Evolutionary conservation across 2,113 vertebrate genomes (phyloP).

Genomic region (Petromus typicus): DNA sequence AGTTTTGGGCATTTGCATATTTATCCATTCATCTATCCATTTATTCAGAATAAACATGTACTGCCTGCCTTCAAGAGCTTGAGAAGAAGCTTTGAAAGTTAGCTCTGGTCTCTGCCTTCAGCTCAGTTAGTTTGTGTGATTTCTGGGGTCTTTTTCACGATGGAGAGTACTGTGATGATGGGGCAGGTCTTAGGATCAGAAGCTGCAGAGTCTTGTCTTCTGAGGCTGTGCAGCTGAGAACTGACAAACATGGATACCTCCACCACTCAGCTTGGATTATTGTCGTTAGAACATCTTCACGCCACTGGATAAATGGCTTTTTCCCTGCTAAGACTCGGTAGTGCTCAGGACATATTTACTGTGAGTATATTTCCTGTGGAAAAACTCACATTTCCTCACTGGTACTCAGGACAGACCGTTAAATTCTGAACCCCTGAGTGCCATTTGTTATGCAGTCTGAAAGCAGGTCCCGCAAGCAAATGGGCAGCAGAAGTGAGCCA

Average conservation of each 20-base stretch:
- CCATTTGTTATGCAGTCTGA: background rate
- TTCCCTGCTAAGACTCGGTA: background rate
- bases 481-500: background rate
- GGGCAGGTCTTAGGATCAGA: background rate
- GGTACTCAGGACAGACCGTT: background rate
- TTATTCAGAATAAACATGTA: background rate
- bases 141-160: background rate
- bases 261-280: background rate
- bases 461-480: constrained; percentile 52
- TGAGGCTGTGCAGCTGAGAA: background rate
- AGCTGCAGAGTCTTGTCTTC: background rate
- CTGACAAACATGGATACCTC: too few relatives aligned
- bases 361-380: background rate
- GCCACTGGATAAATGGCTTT: constrained; percentile 48
- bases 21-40: background rate
- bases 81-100: background rate
- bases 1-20: background rate
- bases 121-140: background rate
- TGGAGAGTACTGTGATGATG: background rate
- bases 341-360: constrained; percentile 9
- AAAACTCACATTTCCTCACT: constrained; percentile 25
- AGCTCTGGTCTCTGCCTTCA: background rate
- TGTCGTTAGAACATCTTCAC: constrained; percentile 51
- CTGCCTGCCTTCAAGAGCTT: background rate
- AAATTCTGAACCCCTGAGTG: background rate